A percentile compares a stretch with the other conserved stretches of the same genome.
Conservation (phyloP, 2,113 vertebrate genomes). For the Embiotoca jacksoni region DNA sequence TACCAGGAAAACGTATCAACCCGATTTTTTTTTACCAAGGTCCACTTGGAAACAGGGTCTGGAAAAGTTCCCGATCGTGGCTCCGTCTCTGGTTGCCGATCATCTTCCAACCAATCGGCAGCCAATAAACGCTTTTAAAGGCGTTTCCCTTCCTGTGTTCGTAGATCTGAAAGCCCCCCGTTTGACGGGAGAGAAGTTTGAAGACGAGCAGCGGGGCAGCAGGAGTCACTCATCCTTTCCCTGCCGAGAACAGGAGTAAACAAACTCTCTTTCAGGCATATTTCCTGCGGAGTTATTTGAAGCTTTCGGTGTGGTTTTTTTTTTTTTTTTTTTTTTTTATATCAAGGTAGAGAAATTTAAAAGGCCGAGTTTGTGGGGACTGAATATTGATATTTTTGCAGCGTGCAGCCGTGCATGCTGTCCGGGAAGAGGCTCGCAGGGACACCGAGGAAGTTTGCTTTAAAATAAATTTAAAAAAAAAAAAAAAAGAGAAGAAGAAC, state of each 20-base stretch:
- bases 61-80: constrained; percentile 45
- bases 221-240: background rate
- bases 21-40: background rate
- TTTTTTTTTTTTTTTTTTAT: background rate
- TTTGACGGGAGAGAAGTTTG: constrained; percentile 58
- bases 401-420: constrained; percentile 32
- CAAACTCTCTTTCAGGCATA: too few relatives aligned
- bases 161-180: constrained; percentile 50
- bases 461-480: too few relatives aligned
- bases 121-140: constrained; percentile 46
- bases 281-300: background rate
- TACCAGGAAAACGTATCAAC: constrained; percentile 41
- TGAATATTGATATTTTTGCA: constrained; percentile 33
- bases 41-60: constrained; percentile 17
- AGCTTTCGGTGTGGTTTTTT: background rate
- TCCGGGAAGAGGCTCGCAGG: background rate
- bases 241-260: background rate
- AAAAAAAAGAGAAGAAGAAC: background rate
- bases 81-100: constrained; percentile 42
- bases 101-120: constrained; percentile 75
- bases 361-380: background rate
- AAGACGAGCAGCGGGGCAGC: constrained; percentile 54
- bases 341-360: background rate
- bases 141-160: constrained; percentile 67
- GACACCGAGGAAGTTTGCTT: constrained; percentile 1